Evolutionary conservation across 2,888 invertebrate genomes (phyloP).

Genomic region (Andrena chrysosceles): DNA sequence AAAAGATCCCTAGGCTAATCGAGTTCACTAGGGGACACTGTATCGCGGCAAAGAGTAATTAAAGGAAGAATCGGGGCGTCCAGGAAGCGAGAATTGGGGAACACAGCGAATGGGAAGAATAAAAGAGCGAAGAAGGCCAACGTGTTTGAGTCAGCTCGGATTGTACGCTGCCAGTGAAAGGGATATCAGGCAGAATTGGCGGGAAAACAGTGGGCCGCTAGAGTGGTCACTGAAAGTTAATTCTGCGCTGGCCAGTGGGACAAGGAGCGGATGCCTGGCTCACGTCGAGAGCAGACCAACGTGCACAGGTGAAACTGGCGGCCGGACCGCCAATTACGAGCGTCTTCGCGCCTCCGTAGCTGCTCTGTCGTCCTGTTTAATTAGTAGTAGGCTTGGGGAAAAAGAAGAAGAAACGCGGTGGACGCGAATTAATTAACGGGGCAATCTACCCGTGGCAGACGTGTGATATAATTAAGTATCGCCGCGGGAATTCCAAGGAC

Average conservation of each 20-base stretch:
- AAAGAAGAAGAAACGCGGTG: conserved; percentile 34
- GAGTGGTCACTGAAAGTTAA: background rate
- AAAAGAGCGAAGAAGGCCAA: background rate
- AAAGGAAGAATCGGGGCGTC: background rate
- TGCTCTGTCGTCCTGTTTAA: conserved; percentile 36
- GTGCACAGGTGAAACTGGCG: background rate
- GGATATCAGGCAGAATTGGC: background rate
- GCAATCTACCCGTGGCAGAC: conserved; percentile 1
- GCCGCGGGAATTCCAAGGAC: conserved; percentile 24
- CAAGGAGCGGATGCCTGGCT: background rate
- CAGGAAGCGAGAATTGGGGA: too few relatives aligned
- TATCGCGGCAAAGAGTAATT: background rate
- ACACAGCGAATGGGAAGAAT: background rate
- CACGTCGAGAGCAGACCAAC: background rate
- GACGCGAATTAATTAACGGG: conserved; percentile 65
- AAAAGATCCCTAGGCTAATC: background rate
- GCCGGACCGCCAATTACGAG: background rate
- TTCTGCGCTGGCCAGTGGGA: background rate
- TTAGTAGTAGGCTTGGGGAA: conserved; percentile 43
- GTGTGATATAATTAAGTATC: conserved; percentile 42
- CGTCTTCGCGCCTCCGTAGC: background rate
- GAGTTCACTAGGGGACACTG: background rate
- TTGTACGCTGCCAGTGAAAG: background rate
- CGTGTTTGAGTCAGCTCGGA: background rate
- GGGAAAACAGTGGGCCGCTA: background rate